phyloP scores from a whole-genome alignment of 2,113 vertebrate genomes.

The Erythrocercus mccallii region DNA sequence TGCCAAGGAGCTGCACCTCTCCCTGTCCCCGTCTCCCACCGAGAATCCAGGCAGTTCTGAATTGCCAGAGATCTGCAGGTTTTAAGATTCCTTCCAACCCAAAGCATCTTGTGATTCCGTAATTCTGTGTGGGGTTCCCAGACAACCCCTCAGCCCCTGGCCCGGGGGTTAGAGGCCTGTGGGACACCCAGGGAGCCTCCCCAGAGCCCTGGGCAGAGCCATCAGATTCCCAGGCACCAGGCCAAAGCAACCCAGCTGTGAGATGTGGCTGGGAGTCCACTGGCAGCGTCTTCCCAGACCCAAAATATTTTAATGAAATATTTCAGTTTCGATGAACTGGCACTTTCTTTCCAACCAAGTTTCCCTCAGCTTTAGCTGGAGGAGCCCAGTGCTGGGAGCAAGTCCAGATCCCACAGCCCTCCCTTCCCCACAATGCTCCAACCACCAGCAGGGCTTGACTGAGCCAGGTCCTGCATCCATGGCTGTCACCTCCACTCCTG shows the following conservation, averaged over 20 bases:
- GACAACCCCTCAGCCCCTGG: neutral
- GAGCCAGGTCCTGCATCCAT: neutral
- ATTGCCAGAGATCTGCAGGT: neutral
- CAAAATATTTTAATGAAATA: neutral
- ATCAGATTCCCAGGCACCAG: accelerated
- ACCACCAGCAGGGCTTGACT: neutral
- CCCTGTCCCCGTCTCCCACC: neutral
- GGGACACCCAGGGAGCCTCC: neutral
- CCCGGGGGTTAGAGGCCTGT: neutral
- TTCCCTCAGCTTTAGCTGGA: neutral
- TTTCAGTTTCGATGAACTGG: neutral
- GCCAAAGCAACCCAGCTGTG: neutral
- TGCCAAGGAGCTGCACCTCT: neutral
- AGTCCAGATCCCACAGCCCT: neutral
- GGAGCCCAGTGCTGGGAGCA: neutral
- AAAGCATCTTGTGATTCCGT: neutral
- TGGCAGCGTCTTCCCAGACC: neutral
- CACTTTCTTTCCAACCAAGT: neutral
- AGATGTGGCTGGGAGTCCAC: neutral
- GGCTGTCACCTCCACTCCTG: neutral
- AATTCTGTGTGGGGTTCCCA: neutral
- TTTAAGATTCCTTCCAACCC: neutral
- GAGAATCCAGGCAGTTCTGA: neutral
- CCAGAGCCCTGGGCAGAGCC: neutral
- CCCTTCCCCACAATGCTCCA: accelerated